Evolutionary conservation across 2,113 vertebrate species (phyloP).

Genomic region (Aspiorhynchus laticeps): DNA sequence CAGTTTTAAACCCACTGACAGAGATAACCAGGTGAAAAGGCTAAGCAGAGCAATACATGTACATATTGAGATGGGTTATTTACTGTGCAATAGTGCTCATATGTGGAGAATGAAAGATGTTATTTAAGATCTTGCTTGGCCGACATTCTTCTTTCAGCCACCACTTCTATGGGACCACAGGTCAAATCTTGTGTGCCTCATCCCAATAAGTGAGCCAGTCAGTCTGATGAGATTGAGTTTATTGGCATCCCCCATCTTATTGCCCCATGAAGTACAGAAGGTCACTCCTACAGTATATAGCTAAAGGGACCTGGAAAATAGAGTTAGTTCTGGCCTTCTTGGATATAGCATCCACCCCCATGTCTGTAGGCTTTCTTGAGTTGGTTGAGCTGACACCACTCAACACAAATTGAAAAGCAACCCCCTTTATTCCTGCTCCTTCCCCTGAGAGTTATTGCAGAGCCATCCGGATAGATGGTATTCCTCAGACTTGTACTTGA

Average conservation of each 20-base stretch:
- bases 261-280: slow-evolving; percentile 6
- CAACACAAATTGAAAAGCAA: slow-evolving; percentile 6
- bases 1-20: not conserved
- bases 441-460: not conserved
- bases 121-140: not conserved
- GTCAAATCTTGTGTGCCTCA: not conserved
- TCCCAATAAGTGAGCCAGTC: not conserved
- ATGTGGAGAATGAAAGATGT: not conserved
- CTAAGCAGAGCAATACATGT: not conserved
- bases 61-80: not conserved
- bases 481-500: not conserved
- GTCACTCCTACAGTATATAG: not conserved
- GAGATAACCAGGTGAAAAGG: not conserved
- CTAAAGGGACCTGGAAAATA: not conserved
- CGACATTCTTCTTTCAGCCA: not conserved
- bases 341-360: not conserved
- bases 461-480: not conserved
- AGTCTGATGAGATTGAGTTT: not conserved
- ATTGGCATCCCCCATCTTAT: not conserved
- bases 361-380: not conserved
- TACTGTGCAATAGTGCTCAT: not conserved
- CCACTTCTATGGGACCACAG: not conserved
- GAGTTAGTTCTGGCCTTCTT: not conserved
- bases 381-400: not conserved
- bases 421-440: not conserved